Evolutionary conservation across 2,113 vertebrate species (phyloP), one percentile per base, ranked within the genome.

Genomic region (Planiliza haematocheilus): DNA sequence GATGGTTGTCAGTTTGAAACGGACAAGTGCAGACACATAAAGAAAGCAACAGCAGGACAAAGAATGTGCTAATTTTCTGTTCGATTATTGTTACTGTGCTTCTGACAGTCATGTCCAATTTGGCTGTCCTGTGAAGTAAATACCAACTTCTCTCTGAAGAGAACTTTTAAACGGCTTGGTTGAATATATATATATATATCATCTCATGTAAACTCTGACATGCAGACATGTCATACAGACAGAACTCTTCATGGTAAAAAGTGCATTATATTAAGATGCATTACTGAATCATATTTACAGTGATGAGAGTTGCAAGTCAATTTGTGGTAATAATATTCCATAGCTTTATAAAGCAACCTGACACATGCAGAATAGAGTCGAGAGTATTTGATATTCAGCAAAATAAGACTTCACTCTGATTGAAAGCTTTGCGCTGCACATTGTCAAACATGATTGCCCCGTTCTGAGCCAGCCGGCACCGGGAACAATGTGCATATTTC

Each of bases 391-490:
- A 92, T 91, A 92, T 86, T 90, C 87, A 88, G 78, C 85, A 78
- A 86, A 91, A 92, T 88, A 90, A 91, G 88, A 91, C 88, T 87
- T 90, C 83, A 80, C 73, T 83, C 83, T 86, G 90, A 92, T 88
- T 89, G 93, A 95, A 91, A 77, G 83, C 82, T 93, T 93, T 89
- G 92, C 92, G 93, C 91, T 81, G 90, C 91, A 93, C 86, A 90
- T 95, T 94, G 92, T 93, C 91, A 94, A 92, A 93, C 92, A 92
- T 76, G 85, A 90, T 90, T 77, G 84, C 92, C 91, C 89, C 91
- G 88, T 90, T 91, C 92, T 86, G 87, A 75, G 70, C 70, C 70
- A 86, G 88, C 92, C 85, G 90, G 85, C 74, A 84, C 77, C 38
- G 72, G 89, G 89, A 92, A 86, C 79, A 90, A 86, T 46, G 90